phyloP scores from a whole-genome alignment of 2,113 vertebrate species.

The Mastomys coucha region DNA sequence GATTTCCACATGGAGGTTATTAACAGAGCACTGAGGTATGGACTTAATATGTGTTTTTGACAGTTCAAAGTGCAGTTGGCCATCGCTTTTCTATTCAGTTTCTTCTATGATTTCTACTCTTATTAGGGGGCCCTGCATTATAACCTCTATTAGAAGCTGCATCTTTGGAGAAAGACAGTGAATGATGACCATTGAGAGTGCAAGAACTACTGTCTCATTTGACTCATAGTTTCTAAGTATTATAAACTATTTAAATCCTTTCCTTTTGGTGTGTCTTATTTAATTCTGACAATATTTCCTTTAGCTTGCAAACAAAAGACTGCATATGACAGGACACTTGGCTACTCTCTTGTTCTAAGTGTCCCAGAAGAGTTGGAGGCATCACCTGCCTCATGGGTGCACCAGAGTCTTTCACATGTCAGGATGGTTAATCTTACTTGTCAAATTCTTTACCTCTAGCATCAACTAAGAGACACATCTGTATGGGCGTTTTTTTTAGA shows the following conservation, averaged over 20 bases:
- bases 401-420: neutral
- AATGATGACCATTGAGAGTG: neutral
- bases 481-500: neutral
- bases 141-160: neutral
- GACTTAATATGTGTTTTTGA: neutral
- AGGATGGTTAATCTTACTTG: neutral
- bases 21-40: accelerated
- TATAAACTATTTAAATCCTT: neutral
- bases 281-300: neutral
- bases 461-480: neutral
- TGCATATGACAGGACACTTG: neutral
- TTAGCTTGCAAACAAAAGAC: neutral
- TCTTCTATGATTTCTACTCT: neutral
- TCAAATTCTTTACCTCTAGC: neutral
- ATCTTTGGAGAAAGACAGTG: neutral
- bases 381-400: accelerated
- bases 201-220: neutral
- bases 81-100: neutral
- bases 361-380: neutral
- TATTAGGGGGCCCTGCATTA: neutral
- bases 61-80: neutral
- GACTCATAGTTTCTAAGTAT: neutral
- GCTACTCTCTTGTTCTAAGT: neutral
- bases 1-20: neutral
- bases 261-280: neutral